Evolutionary conservation across 2,888 invertebrate genomes (phyloP), one percentile per base, ranked within the genome.

Genomic region (Geophilus truncorum): DNA sequence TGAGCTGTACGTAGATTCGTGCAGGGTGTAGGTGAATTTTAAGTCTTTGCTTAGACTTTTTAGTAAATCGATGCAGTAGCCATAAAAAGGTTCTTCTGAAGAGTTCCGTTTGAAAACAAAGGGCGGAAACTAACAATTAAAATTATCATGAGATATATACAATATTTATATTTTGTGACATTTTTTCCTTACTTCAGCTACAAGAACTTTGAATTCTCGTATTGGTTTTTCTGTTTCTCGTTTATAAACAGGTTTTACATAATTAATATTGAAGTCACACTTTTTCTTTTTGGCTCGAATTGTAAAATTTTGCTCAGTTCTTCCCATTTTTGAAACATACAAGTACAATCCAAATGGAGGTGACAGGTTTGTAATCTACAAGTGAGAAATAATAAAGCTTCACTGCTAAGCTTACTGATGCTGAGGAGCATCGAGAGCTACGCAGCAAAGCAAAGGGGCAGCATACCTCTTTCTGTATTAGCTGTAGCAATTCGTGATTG

Each of bases 1-100:
- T 84, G 92, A 91, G 0, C 92, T 92, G 85, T 97, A 96, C 12
- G 92, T 91, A 0, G 92, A 92, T 81, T 94, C 91, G 79, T 91
- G 90, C 83, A 97, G 93, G 85, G 94, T 95, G 86, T 96, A 98
- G 85, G 96, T 95, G 86, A 98, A 97, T 83, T 93, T 91, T 0
- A 97, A 90, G 80, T 93, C 92, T 81, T 92, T 90, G 36, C 93
- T 92, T 81, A 98, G 96, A 86, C 94, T 92, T 84, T 96, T 91
- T 40, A 98, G 92, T 23, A 98, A 89, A 85, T 98, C 98, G 82
- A 98, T 95, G 86, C 98, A 98, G 86, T 97, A 98, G 7, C 98
- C 98, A 80, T 86, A 84, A 84, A 86, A 89, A 40, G 86, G 85
- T 0, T 87, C n/a, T 10, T 2, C 3, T 81, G 82, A 86, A 79